Evolutionary conservation across 2,113 vertebrate genomes (phyloP), one percentile per base, ranked within the genome.

Genomic region (Anser cygnoides): DNA sequence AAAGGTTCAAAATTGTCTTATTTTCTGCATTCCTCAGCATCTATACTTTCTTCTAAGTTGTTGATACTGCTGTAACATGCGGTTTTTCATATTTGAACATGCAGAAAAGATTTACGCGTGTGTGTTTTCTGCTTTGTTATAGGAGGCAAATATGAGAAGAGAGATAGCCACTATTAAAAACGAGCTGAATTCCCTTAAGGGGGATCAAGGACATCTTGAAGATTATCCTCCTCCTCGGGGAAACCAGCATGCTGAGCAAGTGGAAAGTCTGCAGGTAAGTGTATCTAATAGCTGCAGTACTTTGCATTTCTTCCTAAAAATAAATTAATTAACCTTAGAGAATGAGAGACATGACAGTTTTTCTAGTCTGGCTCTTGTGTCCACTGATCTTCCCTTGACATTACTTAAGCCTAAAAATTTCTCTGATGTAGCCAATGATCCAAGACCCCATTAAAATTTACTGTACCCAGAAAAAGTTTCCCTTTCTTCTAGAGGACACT

Each of bases 91-190:
- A 21, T 61, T 25, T 67, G 28, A 77, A 81, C 17, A 18, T 31
- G 18, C 62, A 89, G 4, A 76, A 39, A 77, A 82, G 17, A 63
- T 65, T 11, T 50, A 23, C 82, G 10, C 82, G 43, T 88, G 41
- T 79, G 29, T 79, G 84, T 87, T 44, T 74, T 96, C 90, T 92
- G 21, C 62, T 44, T 93, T 71, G 41, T 96, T 92, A 87, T 95
- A 99, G 98, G 98, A 97, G 89, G 85, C 87, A 49, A 77, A 74
- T 46, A 91, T 98, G 94, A 97, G 92, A 95, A 95, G 93, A 94
- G 96, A 96, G 91, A 90, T 98, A 28, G 84, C 97, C 43, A 28
- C 62, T n/a, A 95, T 98, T 90, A 98, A 98, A 96, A 96, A 93
- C 78, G 97, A 97, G 31, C 89, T 98, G 72, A 95, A 91, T 90